Percentiles rank a stretch among this genome's conserved stretches.
These are phyloP conservation scores for Porites lobata DNA, from an alignment of 92 coral and sea anemone genomes.

Conservation along the genomic window DNA sequence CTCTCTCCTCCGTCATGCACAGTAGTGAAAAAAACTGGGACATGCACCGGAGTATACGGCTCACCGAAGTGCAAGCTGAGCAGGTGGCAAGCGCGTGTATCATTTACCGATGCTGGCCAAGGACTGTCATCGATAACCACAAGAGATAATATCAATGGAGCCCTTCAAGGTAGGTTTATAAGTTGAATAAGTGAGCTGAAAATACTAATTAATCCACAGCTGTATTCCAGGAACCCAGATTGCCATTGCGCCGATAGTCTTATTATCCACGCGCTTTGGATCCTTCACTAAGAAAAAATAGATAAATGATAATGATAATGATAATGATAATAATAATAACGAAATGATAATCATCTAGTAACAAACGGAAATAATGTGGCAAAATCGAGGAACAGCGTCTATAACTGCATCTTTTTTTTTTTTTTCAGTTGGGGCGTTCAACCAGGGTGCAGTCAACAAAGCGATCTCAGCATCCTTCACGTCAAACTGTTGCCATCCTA, in stretches of 20 bases:
- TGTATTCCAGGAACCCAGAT: no score
- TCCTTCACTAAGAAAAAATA: no score
- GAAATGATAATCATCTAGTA: no score
- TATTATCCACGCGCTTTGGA: no score
- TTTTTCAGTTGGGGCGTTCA: slow-evolving; percentile 42
- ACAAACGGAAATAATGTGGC: not conserved
- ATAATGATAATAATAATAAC: no score
- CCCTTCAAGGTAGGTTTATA: slow-evolving; percentile 24
- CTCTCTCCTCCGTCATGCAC: slow-evolving; percentile 47
- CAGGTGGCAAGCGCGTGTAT: slow-evolving; percentile 35
- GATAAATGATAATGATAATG: no score
- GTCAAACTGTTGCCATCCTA: slow-evolving; percentile 48
- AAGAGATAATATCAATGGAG: slow-evolving; percentile 27
- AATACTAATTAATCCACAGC: no score
- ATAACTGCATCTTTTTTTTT: not conserved
- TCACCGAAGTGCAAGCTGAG: slow-evolving; percentile 5
- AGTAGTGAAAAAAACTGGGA: slow-evolving; percentile 23
- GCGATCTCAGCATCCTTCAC: slow-evolving; percentile 29
- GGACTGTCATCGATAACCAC: slow-evolving; percentile 45
- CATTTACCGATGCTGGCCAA: slow-evolving; percentile 38
- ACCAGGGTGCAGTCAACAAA: slow-evolving; percentile 27
- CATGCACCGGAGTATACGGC: slow-evolving; percentile 27
- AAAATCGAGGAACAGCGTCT: no score
- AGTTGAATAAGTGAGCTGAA: not conserved
- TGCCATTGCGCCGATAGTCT: not conserved